Conservation (phyloP, 92 coral and sea anemone genomes). For the Chrysogorgia sp. region DNA sequence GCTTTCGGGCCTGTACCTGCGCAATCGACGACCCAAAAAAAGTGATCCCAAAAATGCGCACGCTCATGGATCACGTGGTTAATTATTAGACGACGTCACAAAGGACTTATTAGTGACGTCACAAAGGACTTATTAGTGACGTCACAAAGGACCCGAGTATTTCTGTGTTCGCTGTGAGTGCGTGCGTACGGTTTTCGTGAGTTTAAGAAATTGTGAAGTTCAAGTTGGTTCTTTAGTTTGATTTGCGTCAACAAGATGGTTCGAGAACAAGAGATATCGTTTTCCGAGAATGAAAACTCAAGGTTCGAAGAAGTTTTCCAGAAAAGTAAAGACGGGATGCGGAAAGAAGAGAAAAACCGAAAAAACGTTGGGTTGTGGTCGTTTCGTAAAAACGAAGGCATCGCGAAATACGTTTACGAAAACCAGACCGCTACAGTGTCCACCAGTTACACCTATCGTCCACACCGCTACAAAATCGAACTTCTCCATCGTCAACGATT, state of each 20-base stretch:
- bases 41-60: too few species aligned
- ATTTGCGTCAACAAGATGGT: not conserved
- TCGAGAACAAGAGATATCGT: not conserved
- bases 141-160: slow-evolving; percentile 8
- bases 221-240: not conserved
- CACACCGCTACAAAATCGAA: slow-evolving; percentile 8
- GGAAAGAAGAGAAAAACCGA: not conserved
- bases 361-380: not conserved
- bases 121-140: not conserved
- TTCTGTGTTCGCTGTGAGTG: slow-evolving; percentile 9
- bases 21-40: too few species aligned
- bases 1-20: too few species aligned
- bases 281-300: not conserved
- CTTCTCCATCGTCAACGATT: slow-evolving; percentile 2
- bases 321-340: too few species aligned
- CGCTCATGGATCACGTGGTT: too few species aligned
- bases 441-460: too few species aligned
- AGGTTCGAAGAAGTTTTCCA: not conserved
- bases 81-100: too few species aligned
- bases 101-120: slow-evolving; percentile 2
- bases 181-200: not conserved
- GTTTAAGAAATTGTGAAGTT: not conserved
- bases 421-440: not conserved
- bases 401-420: not conserved
- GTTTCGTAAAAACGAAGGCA: not conserved